Conservation (phyloP, 2,888 invertebrate genomes). For the Volucella zonaria region DNA sequence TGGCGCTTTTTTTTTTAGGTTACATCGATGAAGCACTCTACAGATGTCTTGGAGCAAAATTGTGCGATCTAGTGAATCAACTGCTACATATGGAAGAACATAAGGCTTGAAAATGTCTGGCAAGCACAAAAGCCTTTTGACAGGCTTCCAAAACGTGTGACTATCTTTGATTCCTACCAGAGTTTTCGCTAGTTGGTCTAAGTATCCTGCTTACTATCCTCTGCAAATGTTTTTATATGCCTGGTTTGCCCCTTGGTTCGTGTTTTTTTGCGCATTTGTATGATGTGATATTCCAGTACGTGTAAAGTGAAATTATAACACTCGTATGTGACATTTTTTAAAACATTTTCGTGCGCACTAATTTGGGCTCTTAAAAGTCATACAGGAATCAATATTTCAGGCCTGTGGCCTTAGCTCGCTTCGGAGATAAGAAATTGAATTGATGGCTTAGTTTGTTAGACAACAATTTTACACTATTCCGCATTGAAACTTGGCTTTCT, state of each 20-base stretch:
- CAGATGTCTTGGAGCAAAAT: not conserved
- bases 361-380: too few relatives aligned
- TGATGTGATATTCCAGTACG: too few relatives aligned
- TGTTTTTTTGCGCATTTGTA: not conserved
- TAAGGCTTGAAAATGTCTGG: not conserved
- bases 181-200: not conserved
- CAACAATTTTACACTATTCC: too few relatives aligned
- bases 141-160: conserved; percentile 2
- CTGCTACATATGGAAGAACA: not conserved
- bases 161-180: conserved; percentile 3
- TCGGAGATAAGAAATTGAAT: too few relatives aligned
- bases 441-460: too few relatives aligned
- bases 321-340: too few relatives aligned
- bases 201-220: not conserved
- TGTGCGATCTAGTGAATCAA: not conserved
- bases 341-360: too few relatives aligned
- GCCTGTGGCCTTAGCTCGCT: too few relatives aligned
- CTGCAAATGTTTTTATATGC: conserved; percentile 5
- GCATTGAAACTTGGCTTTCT: too few relatives aligned
- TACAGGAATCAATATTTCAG: too few relatives aligned
- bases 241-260: not conserved
- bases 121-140: not conserved
- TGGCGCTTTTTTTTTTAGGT: conserved; percentile 6
- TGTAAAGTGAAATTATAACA: too few relatives aligned
- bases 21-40: not conserved